Conservation (phyloP, 2,888 invertebrate species). For the Folsomia manolachei region DNA sequence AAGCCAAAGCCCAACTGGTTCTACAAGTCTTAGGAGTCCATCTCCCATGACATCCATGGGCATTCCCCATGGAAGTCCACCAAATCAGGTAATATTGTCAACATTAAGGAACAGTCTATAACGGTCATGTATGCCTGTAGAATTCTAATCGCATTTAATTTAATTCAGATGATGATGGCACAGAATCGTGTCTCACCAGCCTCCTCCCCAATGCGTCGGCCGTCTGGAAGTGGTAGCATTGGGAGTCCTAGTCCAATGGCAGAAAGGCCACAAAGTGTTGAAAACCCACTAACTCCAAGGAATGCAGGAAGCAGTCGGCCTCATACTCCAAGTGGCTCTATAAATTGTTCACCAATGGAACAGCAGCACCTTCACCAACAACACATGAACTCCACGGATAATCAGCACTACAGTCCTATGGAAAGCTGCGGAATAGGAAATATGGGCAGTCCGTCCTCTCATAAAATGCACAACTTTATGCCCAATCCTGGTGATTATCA, state of each 20-base stretch:
- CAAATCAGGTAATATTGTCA: slow-evolving; percentile 39
- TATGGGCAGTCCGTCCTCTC: slow-evolving; percentile 25
- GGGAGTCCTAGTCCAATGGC: slow-evolving; percentile 59
- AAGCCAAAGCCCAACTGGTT: slow-evolving; percentile 46
- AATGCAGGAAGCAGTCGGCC: slow-evolving; percentile 44
- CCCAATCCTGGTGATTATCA: slow-evolving; percentile 5
- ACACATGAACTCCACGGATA: slow-evolving; percentile 27
- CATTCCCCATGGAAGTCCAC: slow-evolving; percentile 46
- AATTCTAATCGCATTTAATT: neutral
- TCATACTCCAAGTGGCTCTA: slow-evolving; percentile 41
- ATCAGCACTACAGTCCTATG: neutral
- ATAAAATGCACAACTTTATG: slow-evolving; percentile 11
- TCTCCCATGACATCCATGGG: slow-evolving; percentile 48
- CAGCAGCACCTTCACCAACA: slow-evolving; percentile 52
- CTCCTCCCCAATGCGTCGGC: slow-evolving; percentile 53
- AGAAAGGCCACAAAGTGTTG: slow-evolving; percentile 62
- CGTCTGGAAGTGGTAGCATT: slow-evolving; percentile 57
- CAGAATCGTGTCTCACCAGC: slow-evolving; percentile 48
- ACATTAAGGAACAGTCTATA: no score
- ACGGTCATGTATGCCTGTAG: no score
- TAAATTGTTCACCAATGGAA: neutral
- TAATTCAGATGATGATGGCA: slow-evolving; percentile 31
- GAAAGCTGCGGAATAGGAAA: slow-evolving; percentile 31
- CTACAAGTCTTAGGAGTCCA: slow-evolving; percentile 45
- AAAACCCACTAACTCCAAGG: slow-evolving; percentile 61